Evolutionary conservation across 2,113 vertebrate genomes (phyloP).

Genomic region (Mungos mungo): DNA sequence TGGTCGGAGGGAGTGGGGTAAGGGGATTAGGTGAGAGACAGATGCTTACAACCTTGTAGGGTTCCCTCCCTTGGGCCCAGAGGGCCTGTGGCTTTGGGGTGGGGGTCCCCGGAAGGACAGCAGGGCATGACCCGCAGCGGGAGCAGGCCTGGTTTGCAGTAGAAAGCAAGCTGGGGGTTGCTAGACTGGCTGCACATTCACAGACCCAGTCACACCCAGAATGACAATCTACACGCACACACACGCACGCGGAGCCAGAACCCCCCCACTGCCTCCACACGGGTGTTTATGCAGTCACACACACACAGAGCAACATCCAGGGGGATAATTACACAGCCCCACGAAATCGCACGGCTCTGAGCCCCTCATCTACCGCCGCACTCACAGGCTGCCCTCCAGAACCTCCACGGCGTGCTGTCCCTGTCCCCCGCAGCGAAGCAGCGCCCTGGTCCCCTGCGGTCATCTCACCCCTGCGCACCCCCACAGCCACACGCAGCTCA

Average conservation of each 20-base stretch:
- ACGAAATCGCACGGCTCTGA: not conserved
- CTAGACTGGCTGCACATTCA: not conserved
- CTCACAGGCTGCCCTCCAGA: not conserved
- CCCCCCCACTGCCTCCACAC: not conserved
- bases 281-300: constrained; percentile 37
- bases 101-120: constrained; percentile 78
- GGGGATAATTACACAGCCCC: constrained; percentile 14
- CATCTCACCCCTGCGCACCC: not conserved
- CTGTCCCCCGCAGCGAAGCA: not conserved
- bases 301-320: constrained; percentile 22
- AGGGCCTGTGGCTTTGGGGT: constrained; percentile 76
- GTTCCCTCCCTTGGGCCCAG: constrained; percentile 58
- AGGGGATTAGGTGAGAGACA: constrained; percentile 78
- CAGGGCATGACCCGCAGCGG: constrained; percentile 52
- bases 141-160: not conserved
- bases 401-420: not conserved
- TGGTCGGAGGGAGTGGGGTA: constrained; percentile 68
- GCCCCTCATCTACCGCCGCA: not conserved
- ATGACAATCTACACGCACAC: not conserved
- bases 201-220: not conserved
- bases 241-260: not conserved
- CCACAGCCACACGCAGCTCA: not conserved
- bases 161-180: not conserved
- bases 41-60: constrained; percentile 34
- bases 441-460: not conserved